These are phyloP conservation scores for Sinocyclocheilus anophthalmus DNA, from an alignment of 2,113 vertebrate genomes.

Conservation along the genomic window DNA sequence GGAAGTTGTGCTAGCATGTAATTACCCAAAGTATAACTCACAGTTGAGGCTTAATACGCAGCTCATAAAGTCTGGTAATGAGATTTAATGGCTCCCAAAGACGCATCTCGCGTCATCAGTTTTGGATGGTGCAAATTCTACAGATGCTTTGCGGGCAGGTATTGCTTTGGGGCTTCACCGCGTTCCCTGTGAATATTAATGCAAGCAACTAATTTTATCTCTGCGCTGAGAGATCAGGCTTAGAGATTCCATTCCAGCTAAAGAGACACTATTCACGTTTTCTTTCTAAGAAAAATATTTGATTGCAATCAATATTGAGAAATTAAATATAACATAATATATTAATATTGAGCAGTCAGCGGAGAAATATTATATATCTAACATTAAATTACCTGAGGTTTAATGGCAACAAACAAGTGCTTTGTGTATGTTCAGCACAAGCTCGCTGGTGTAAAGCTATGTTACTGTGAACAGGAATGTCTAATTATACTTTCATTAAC, in stretches of 20 bases:
- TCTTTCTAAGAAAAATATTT: conserved; percentile 66
- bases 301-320: conserved; percentile 64
- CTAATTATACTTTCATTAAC: conserved; percentile 28
- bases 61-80: conserved; percentile 31
- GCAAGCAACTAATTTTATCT: conserved; percentile 72
- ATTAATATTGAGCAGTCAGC: conserved; percentile 56
- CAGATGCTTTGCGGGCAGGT: background rate
- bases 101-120: background rate
- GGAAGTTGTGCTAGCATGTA: background rate
- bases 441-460: background rate
- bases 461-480: conserved; percentile 27
- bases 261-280: conserved; percentile 70
- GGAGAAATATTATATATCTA: background rate
- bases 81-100: conserved; percentile 21
- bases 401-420: conserved; percentile 46
- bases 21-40: background rate
- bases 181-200: conserved; percentile 73
- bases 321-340: conserved; percentile 62
- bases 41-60: conserved; percentile 4
- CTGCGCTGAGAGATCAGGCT: conserved; percentile 63
- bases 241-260: conserved; percentile 44
- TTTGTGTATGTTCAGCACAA: conserved; percentile 33
- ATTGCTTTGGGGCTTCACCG: conserved; percentile 40
- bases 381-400: conserved; percentile 70
- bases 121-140: background rate